Conservation (phyloP, 2,888 invertebrate species). For the Xestia xanthographa region DNA sequence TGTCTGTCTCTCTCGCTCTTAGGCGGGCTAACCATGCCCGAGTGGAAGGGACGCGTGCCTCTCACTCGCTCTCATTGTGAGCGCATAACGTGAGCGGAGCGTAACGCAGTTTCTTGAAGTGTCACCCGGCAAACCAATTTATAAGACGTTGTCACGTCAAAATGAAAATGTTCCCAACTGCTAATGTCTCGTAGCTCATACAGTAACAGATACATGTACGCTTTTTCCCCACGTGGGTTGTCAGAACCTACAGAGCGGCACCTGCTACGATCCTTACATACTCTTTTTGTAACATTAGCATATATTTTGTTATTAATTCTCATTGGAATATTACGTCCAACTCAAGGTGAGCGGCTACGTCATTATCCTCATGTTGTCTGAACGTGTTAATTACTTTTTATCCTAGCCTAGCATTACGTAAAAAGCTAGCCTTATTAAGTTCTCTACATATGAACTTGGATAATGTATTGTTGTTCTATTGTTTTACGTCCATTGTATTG, state of each 20-base stretch:
- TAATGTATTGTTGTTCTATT: conserved; percentile 1
- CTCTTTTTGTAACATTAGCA: neutral
- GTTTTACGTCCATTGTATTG: neutral
- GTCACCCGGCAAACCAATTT: too few relatives aligned
- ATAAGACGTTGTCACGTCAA: too few relatives aligned
- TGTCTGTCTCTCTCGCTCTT: too few relatives aligned
- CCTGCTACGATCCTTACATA: neutral
- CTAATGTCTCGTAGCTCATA: too few relatives aligned
- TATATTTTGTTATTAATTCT: conserved; percentile 16
- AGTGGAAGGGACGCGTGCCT: too few relatives aligned
- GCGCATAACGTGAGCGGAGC: too few relatives aligned
- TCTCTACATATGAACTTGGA: neutral
- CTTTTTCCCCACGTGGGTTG: neutral
- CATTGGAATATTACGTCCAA: conserved; percentile 5
- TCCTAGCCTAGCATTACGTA: conserved; percentile 1
- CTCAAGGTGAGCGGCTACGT: conserved; percentile 45
- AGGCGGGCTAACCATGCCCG: too few relatives aligned
- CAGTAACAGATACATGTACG: neutral
- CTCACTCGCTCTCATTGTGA: too few relatives aligned
- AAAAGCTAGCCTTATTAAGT: conserved; percentile 21
- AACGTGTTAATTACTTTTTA: conserved; percentile 21
- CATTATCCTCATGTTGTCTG: conserved; percentile 3
- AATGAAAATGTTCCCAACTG: neutral
- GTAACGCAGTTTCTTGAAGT: too few relatives aligned
- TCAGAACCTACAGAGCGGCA: neutral